phyloP scores from a whole-genome alignment of 2,888 invertebrate genomes.

The Clunio marinus region DNA sequence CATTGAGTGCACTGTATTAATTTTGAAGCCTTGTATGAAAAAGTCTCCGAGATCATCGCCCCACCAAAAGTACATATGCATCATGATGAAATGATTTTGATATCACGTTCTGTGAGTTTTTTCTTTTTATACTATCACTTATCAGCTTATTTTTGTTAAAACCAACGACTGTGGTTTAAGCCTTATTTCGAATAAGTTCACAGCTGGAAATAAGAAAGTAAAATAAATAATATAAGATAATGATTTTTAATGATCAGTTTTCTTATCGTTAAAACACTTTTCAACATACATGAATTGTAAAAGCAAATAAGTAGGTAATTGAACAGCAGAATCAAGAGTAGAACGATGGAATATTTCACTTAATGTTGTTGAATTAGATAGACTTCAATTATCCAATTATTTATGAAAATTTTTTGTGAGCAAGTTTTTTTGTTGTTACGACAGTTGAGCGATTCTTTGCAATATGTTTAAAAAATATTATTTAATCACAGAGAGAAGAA shows the following conservation, averaged over 20 bases:
- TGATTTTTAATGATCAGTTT: background rate
- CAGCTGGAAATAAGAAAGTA: too few relatives aligned
- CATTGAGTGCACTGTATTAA: constrained; percentile 55
- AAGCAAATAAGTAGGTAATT: background rate
- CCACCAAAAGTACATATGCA: constrained; percentile 64
- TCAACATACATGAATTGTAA: background rate
- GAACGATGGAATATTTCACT: background rate
- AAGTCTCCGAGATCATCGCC: constrained; percentile 60
- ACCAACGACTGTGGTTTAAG: too few relatives aligned
- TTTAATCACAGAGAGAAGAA: background rate
- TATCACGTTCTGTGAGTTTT: background rate
- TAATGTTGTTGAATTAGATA: too few relatives aligned
- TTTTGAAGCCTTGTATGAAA: constrained; percentile 59
- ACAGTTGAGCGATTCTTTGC: too few relatives aligned
- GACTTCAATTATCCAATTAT: background rate
- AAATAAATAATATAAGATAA: too few relatives aligned
- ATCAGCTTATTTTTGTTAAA: background rate
- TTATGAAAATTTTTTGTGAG: background rate
- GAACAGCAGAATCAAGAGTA: background rate
- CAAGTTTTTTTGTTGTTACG: background rate
- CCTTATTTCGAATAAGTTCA: too few relatives aligned
- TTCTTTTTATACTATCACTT: background rate
- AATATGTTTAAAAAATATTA: background rate
- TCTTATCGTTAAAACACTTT: background rate
- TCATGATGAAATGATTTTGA: constrained; percentile 12